Base-by-base conservation (phyloP, 2,888 invertebrate genomes). In the Eristalinus sepulchralis region DNA sequence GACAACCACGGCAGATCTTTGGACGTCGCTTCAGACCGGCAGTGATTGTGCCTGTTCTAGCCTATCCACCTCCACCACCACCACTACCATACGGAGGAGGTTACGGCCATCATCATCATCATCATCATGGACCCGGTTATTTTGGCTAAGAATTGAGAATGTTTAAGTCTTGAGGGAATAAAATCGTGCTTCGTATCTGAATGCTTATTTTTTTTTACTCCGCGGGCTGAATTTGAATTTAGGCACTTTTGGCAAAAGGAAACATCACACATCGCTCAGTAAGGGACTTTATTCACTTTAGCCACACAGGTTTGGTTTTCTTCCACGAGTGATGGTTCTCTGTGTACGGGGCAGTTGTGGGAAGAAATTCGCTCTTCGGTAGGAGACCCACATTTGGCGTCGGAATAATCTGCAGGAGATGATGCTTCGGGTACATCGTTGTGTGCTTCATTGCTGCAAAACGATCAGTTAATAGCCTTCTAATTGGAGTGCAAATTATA, bases 1-100 rank as follows among this genome's bases (percentile, higher is more conserved):
- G 91, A 5, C 90, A 89, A 75, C 88, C 82, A 22, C 89, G 91
- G 0, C 91, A 90, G 77, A 90, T 80, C 82, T 90, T 89, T 67
- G 62, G 73, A 53, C 73, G 64, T 8, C 17, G 33, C 1, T 20
- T 34, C 17, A 27, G 47, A 39, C 53, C 31, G 2, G 24, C 10
- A 10, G 57, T 64, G 17, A n/a, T 53, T 53, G 53, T 53, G 4
- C 63, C 72, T 9, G 72, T 59, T 6, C 47, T 39, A 20, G 71
- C 60, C n/a, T 60, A 60, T 36, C 71, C 34, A 55, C 22, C n/a
- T 11, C 36, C 59, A 39, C 36, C 59, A 10, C 39, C 59, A 5
- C 24, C 47, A 8, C 8, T 5, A 8, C 17, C n/a, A 17, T 39
- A 17, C 5, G n/a, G 33, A 53, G 53, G 62, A 24, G 36, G 59